phyloP scores from a whole-genome alignment of 2,888 invertebrate species.

The Brenthis daphne region DNA sequence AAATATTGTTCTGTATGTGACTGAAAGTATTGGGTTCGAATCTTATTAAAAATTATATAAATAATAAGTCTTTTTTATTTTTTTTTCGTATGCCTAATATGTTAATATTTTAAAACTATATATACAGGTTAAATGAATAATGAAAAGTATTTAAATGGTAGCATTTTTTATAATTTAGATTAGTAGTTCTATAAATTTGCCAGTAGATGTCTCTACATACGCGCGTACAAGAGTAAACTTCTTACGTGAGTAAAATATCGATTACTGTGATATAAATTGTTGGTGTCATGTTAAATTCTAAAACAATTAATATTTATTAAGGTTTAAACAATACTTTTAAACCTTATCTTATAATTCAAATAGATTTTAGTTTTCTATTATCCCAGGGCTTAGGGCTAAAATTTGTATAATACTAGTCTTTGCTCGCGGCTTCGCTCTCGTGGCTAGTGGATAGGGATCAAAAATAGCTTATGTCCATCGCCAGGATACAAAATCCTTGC shows the following conservation, averaged over 20 bases:
- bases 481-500: no score
- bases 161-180: background rate
- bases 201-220: constrained; percentile 11
- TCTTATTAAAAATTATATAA: background rate
- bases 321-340: no score
- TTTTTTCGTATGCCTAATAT: background rate
- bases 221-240: background rate
- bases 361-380: no score
- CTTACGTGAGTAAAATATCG: background rate
- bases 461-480: no score
- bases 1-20: constrained; percentile 5
- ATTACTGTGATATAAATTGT: no score
- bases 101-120: background rate
- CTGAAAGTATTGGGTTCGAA: constrained; percentile 8
- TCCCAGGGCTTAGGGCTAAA: no score
- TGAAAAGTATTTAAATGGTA: background rate
- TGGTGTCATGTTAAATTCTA: no score
- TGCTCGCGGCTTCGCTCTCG: no score
- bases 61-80: background rate
- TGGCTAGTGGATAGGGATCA: no score
- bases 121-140: background rate
- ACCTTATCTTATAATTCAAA: no score
- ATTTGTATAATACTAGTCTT: no score
- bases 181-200: background rate
- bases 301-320: no score